Evolutionary conservation across 2,113 vertebrate genomes (phyloP), one percentile per base, ranked within the genome.

Genomic region (Coptodon bakossiorum): DNA sequence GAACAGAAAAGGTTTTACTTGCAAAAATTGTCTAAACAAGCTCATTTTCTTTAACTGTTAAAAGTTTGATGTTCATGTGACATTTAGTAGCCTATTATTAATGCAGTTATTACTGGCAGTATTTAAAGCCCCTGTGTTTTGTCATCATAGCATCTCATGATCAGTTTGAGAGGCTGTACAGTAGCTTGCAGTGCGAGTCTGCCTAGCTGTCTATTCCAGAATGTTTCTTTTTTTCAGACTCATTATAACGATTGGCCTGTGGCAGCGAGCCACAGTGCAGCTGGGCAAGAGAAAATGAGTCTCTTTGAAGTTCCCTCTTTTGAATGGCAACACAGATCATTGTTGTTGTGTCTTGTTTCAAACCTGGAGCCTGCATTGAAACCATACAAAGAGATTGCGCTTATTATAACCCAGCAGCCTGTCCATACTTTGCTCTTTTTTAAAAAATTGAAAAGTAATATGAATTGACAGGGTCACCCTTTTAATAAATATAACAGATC

Each of bases 241-340:
- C 88, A 89, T 95, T 93, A 92, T 86, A 93, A 90, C 89, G 89
- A 93, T 93, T 87, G 90, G 89, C 91, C 91, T 10, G 7, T 90
- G 89, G 92, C 91, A 90, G 86, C 43, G 4, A 88, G 85, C 83
- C 88, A 89, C 93, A 71, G 50, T 91, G 85, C 91, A 91, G 91
- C 91, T 87, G 88, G 90, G 86, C 88, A 80, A 84, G 89, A 91
- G 90, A 89, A 90, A 93, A 93, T 87, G 11, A 88, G 87, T 3
- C 81, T 88, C 93, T 94, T 94, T 95, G 92, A 94, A 93, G 94
- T 92, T 93, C 43, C 83, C 66, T 79, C 56, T 78, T 92, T 91
- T 88, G 90, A 92, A 90, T 90, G 89, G 84, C 88, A 88, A 87
- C 90, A 82, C 81, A 76, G 84, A 90, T 89, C 12, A n/a, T 56